Base-by-base conservation (phyloP, 2,797 vertebrate genomes). In the Helicolenus hilgendorfi region DNA sequence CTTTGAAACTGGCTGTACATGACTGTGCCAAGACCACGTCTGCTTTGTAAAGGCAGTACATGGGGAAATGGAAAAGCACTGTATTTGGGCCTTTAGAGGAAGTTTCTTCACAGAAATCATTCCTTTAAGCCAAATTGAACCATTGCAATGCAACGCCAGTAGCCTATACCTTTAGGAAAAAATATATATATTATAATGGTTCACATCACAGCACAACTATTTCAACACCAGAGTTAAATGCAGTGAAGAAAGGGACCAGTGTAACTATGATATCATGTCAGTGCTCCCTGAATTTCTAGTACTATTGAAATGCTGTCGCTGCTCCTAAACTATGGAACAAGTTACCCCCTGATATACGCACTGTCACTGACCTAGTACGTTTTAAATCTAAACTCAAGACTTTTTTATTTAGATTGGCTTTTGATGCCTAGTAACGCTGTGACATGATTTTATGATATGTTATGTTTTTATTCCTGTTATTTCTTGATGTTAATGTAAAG, bases 191-290 rank as follows among this genome's bases (percentile, higher is more conserved):
- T 41, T 41, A n/a, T 7, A 33, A 62, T 1, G 4, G 53, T 24
- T 85, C 8, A 77, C 24, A 75, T 85, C 8, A 77, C 3, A 75
- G 10, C 38, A 58, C 10, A 11, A 27, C 56, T 63, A 53, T 59
- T 65, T 49, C 8, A 56, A 64, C 11, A 56, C 29, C n/a, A 36
- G 14, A 27, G 6, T 15, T 36, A 26, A 18, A 73, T 62, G 15
- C 10, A 20, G 5, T 10, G 0, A 35, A 35, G 3, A 4, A 18
- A 56, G 45, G n/a, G 24, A 7, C 58, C 63, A 38, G 11, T 26
- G 11, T 5, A 38, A 29, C 29, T 72, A n/a, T 18, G 33, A 24
- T 3, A 31, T 67, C 11, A 31, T 55, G 53, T 4, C 20, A 72
- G 20, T 22, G 1, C 7, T 6, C n/a, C n/a, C 13, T 77, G 3